phyloP scores from a whole-genome alignment of 2,113 vertebrate genomes.

The Cygnus atratus region DNA sequence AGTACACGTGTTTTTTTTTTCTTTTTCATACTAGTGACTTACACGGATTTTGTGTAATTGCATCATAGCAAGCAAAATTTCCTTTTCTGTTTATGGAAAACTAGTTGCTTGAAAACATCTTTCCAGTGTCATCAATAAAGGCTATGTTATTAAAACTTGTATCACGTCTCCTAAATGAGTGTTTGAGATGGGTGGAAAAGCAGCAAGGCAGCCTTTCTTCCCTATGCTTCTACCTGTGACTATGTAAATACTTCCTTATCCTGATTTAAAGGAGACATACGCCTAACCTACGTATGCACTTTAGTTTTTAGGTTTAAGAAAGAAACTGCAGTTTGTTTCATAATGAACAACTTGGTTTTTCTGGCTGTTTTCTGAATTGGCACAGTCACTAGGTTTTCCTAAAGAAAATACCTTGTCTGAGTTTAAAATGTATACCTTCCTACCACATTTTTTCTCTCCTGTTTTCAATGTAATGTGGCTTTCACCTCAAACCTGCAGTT shows the following conservation, averaged over 20 bases:
- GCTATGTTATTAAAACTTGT: neutral
- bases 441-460: neutral
- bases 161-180: neutral
- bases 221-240: neutral
- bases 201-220: neutral
- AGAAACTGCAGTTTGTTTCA: neutral
- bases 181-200: neutral
- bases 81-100: conserved; percentile 15
- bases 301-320: neutral
- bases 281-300: neutral
- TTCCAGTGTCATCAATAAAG: conserved; percentile 52
- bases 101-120: conserved; percentile 28
- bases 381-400: neutral
- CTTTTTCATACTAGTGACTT: conserved; percentile 14
- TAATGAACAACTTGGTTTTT: neutral
- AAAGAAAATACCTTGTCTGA: neutral
- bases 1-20: neutral
- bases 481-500: neutral
- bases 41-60: neutral
- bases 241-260: neutral
- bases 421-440: neutral
- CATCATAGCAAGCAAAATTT: neutral
- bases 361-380: neutral
- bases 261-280: neutral
- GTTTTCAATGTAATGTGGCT: neutral